These are phyloP conservation scores for Tribolium madens DNA, from an alignment of 1,140 invertebrate species.

Conservation along the genomic window DNA sequence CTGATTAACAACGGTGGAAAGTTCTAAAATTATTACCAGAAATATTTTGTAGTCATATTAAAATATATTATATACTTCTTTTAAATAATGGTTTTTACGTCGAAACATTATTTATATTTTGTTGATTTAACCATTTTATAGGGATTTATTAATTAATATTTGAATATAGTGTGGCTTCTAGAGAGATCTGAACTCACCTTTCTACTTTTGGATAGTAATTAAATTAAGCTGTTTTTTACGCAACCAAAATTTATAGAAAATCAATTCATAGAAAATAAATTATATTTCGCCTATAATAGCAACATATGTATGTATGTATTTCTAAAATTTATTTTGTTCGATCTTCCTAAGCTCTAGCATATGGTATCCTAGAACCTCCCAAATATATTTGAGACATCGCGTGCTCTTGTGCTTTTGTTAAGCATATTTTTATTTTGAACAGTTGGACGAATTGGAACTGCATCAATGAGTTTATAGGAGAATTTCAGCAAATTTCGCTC, in stretches of 20 bases:
- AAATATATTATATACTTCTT: neutral
- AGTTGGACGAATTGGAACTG: neutral
- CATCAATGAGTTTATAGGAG: neutral
- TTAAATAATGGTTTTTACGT: neutral
- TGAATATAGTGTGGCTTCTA: constrained; percentile 3
- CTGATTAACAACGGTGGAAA: neutral
- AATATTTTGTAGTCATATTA: neutral
- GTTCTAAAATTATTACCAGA: neutral
- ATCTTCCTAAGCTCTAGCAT: too few species aligned
- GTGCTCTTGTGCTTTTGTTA: neutral
- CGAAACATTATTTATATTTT: constrained; percentile 16
- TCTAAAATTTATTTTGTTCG: too few species aligned
- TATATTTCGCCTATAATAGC: too few species aligned
- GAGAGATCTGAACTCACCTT: constrained; percentile 20
- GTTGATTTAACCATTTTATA: constrained; percentile 9
- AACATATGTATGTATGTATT: too few species aligned
- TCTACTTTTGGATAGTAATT: neutral
- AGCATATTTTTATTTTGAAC: neutral
- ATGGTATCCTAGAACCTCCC: neutral
- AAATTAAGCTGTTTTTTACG: constrained; percentile 11
- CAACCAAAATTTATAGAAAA: neutral
- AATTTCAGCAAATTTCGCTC: neutral
- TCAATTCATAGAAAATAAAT: too few species aligned
- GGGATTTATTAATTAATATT: constrained; percentile 19
- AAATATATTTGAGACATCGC: neutral